A percentile compares a stretch with the other conserved stretches of the same genome.
Evolutionary conservation across 37 sponge, comb jelly and placozoan species (phyloP).

Genomic region (Chondrosia reniformis): DNA sequence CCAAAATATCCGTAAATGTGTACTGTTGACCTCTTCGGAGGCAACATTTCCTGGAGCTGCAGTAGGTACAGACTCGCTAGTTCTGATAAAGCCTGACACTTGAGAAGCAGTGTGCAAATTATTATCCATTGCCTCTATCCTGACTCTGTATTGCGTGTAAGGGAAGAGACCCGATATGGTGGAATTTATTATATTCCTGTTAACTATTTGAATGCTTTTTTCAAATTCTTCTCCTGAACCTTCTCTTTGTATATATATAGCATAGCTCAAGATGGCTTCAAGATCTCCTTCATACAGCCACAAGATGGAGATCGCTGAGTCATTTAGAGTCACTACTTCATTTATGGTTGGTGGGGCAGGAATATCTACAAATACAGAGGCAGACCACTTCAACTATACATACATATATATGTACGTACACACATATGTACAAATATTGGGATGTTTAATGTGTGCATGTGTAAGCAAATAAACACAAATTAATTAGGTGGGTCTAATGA

Average conservation of each 20-base stretch:
- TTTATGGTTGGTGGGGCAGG: neutral
- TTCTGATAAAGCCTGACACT: neutral
- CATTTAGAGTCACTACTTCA: neutral
- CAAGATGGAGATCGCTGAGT: neutral
- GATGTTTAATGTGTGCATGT: no score
- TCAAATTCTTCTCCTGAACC: neutral
- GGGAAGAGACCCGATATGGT: neutral
- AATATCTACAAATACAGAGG: neutral
- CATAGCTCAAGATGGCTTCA: neutral
- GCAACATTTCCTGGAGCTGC: neutral
- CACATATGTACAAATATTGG: neutral
- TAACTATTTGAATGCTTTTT: neutral
- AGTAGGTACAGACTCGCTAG: constrained; percentile 4
- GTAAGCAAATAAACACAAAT: no score
- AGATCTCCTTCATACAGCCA: constrained; percentile 2
- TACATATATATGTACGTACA: neutral
- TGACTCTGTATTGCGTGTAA: constrained; percentile 7
- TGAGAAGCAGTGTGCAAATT: neutral
- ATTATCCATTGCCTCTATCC: neutral
- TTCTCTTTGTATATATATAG: neutral
- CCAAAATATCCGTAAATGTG: neutral
- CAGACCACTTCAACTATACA: neutral
- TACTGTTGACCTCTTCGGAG: neutral
- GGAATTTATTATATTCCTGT: neutral
- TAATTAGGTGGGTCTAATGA: no score